These are phyloP conservation scores for Hoplodrina ambigua DNA, from an alignment of 2,888 invertebrate species.

Conservation along the genomic window DNA sequence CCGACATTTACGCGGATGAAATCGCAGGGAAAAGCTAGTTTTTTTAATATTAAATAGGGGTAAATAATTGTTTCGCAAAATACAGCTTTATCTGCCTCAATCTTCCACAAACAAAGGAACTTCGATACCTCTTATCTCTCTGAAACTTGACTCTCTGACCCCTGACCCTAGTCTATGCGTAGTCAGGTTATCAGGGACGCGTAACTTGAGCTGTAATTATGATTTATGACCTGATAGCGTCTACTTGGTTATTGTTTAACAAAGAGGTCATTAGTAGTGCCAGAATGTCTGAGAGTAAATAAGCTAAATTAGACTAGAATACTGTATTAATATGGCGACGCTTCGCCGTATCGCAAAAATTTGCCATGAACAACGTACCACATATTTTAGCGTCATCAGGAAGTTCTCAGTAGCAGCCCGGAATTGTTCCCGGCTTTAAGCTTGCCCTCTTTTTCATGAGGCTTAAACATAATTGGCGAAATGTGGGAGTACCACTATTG, in stretches of 20 bases:
- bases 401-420: no score
- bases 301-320: conserved; percentile 15
- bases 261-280: conserved; percentile 37
- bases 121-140: conserved; percentile 43
- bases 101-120: conserved; percentile 50
- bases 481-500: no score
- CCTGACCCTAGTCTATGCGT: conserved; percentile 55
- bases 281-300: conserved; percentile 22
- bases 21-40: neutral
- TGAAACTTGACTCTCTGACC: conserved; percentile 26
- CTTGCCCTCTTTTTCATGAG: no score
- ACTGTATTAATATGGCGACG: neutral
- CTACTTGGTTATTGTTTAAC: conserved; percentile 33
- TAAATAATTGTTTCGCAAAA: conserved; percentile 30
- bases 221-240: conserved; percentile 35
- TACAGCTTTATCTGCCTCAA: neutral
- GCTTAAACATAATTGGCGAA: no score
- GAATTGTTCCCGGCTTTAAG: no score
- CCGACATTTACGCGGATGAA: no score
- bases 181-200: conserved; percentile 67
- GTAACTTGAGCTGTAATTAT: conserved; percentile 53
- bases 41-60: conserved; percentile 1
- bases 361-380: no score
- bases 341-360: no score
- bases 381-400: no score